Conservation (phyloP, 1,140 invertebrate genomes). For the Drosophila ambigua region DNA sequence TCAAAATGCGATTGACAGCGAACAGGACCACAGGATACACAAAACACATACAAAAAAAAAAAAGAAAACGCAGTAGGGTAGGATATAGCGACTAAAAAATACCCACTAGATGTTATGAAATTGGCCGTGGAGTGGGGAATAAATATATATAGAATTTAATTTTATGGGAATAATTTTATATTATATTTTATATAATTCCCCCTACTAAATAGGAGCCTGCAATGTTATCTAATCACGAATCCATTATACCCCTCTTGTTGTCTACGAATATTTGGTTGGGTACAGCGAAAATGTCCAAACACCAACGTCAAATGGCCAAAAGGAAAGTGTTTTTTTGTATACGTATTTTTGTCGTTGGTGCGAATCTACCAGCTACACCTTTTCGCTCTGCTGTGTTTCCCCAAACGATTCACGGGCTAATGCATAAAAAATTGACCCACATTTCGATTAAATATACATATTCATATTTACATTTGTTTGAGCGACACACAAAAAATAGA, state of each 20-base stretch:
- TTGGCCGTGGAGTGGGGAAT: too few relatives aligned
- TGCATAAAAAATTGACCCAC: slow-evolving; percentile 76
- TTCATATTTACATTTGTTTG: slow-evolving; percentile 70
- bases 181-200: too few relatives aligned
- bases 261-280: too few relatives aligned
- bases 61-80: too few relatives aligned
- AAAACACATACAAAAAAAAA: slow-evolving; percentile 8
- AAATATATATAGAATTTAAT: too few relatives aligned
- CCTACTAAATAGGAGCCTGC: too few relatives aligned
- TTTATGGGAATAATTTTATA: too few relatives aligned
- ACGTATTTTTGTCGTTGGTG: slow-evolving; percentile 9
- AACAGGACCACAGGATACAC: slow-evolving; percentile 19
- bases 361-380: slow-evolving; percentile 4
- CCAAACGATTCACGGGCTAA: slow-evolving; percentile 41
- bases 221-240: too few relatives aligned
- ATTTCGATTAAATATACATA: slow-evolving; percentile 74
- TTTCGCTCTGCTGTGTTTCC: slow-evolving; percentile 18
- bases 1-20: slow-evolving; percentile 71
- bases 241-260: too few relatives aligned
- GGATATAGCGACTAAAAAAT: too few relatives aligned
- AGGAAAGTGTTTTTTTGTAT: slow-evolving; percentile 10
- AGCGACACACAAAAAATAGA: slow-evolving; percentile 34
- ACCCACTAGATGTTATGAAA: too few relatives aligned
- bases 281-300: slow-evolving; percentile 10
- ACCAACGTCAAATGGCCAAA: slow-evolving; percentile 20